Percentiles rank a stretch among this genome's conserved stretches.
Evolutionary conservation across 2,113 vertebrate species (phyloP).

Genomic region (Actinemys pallida): DNA sequence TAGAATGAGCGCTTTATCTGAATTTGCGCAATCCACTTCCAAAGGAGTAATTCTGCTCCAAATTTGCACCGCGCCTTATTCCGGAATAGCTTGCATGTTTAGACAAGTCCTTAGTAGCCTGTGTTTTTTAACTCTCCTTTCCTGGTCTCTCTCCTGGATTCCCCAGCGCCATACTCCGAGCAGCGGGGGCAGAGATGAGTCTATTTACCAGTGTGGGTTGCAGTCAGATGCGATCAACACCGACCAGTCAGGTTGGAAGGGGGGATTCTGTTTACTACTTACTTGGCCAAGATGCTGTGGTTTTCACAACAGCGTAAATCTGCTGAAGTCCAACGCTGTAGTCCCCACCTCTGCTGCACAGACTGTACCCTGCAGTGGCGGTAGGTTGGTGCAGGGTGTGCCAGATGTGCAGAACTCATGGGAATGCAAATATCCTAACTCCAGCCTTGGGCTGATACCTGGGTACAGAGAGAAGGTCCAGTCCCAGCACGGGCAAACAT

Average conservation of each 20-base stretch:
- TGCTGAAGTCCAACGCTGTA: background rate
- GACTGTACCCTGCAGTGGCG: background rate
- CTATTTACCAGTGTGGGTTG: too few species aligned
- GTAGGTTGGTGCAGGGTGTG: background rate
- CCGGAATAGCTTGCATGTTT: background rate
- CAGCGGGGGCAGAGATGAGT: too few species aligned
- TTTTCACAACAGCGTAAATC: background rate
- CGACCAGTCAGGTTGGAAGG: too few species aligned
- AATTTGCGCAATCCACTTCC: background rate
- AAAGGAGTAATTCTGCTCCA: background rate
- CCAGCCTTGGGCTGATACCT: background rate
- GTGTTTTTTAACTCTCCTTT: too few species aligned
- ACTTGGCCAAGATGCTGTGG: too few species aligned
- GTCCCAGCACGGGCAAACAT: background rate
- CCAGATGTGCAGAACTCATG: background rate
- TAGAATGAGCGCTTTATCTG: background rate
- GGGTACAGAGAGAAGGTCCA: background rate
- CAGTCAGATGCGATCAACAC: too few species aligned
- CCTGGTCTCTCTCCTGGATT: too few species aligned
- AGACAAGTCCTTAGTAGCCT: background rate
- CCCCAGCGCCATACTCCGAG: too few species aligned
- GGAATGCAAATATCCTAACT: background rate
- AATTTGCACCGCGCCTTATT: background rate
- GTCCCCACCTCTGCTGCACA: background rate
- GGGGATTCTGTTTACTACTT: too few species aligned